A percentile compares a stretch with the other conserved stretches of the same genome.
These are phyloP conservation scores for Gymnoscopelus braueri DNA, from an alignment of 2,797 vertebrate genomes.

Conservation along the genomic window DNA sequence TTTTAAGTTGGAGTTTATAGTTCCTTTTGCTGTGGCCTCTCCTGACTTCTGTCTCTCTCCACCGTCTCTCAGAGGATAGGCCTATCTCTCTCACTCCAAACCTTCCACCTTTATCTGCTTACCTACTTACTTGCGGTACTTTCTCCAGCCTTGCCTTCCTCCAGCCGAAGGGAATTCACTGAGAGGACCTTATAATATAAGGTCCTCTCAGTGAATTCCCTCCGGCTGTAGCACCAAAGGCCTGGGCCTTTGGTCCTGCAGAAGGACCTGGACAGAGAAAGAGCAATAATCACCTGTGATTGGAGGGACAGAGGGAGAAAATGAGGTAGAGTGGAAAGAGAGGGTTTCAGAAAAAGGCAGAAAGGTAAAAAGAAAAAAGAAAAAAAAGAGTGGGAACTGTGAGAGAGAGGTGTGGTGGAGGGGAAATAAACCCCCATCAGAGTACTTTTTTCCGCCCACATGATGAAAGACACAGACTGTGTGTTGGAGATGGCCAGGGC, in stretches of 20 bases:
- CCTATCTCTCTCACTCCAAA: constrained; percentile 7
- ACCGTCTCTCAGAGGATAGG: constrained; percentile 28
- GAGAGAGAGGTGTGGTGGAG: constrained; percentile 19
- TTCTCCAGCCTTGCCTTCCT: constrained; percentile 15
- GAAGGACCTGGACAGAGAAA: constrained; percentile 56
- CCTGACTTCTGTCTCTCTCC: constrained; percentile 23
- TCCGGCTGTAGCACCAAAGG: no score
- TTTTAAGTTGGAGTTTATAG: constrained; percentile 34
- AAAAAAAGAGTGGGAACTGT: constrained; percentile 19
- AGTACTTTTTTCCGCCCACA: no score
- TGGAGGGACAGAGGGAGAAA: constrained; percentile 55
- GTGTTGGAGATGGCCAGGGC: no score
- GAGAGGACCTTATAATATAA: constrained; percentile 1
- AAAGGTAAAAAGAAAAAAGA: background rate
- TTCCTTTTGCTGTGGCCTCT: constrained; percentile 27
- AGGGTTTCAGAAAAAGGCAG: background rate
- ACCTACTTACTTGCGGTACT: constrained; percentile 18
- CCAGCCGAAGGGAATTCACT: constrained; percentile 65
- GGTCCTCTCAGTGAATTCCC: no score
- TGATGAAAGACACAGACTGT: no score
- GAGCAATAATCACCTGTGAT: constrained; percentile 75
- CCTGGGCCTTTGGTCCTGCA: constrained; percentile 74
- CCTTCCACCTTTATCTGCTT: constrained; percentile 35
- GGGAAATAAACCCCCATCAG: no score
- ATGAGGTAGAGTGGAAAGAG: constrained; percentile 43